Conservation (phyloP, 2,888 invertebrate species). For the Stenoptilia bipunctidactyla region DNA sequence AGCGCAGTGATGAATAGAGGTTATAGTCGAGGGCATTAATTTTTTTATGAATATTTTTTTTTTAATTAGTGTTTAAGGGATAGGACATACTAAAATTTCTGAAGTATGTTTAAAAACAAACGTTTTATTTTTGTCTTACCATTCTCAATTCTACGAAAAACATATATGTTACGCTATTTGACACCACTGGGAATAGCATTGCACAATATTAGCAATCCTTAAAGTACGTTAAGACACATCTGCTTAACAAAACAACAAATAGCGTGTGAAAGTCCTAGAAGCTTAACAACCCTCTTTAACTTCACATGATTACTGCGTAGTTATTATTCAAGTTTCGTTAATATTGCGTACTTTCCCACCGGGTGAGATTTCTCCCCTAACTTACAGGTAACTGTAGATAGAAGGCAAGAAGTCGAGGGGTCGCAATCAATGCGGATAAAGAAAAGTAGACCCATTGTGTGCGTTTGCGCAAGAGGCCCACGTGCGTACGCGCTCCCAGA, state of each 20-base stretch:
- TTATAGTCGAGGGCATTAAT: no score
- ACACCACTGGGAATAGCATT: slow-evolving; percentile 1
- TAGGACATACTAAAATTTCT: no score
- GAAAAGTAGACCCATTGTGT: slow-evolving; percentile 54
- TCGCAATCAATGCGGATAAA: slow-evolving; percentile 53
- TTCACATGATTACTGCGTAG: slow-evolving; percentile 41
- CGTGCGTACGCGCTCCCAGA: slow-evolving; percentile 40
- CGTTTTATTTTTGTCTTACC: no score
- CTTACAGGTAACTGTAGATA: slow-evolving; percentile 59
- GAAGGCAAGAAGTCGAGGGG: slow-evolving; percentile 60
- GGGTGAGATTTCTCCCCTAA: slow-evolving; percentile 57
- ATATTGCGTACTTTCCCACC: slow-evolving; percentile 57
- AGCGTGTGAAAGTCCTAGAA: slow-evolving; percentile 54
- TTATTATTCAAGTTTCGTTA: slow-evolving; percentile 57
- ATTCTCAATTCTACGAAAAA: no score
- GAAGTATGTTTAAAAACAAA: no score
- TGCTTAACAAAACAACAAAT: slow-evolving; percentile 33
- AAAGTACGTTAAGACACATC: slow-evolving; percentile 20
- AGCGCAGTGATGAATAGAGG: no score
- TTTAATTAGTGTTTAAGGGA: no score
- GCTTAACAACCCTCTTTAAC: slow-evolving; percentile 40
- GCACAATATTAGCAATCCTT: slow-evolving; percentile 14
- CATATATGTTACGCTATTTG: no score
- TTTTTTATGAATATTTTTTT: no score
- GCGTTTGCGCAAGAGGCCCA: slow-evolving; percentile 58